Evolutionary conservation across 2,113 vertebrate genomes (phyloP).

Genomic region (Eonycteris spelaea): DNA sequence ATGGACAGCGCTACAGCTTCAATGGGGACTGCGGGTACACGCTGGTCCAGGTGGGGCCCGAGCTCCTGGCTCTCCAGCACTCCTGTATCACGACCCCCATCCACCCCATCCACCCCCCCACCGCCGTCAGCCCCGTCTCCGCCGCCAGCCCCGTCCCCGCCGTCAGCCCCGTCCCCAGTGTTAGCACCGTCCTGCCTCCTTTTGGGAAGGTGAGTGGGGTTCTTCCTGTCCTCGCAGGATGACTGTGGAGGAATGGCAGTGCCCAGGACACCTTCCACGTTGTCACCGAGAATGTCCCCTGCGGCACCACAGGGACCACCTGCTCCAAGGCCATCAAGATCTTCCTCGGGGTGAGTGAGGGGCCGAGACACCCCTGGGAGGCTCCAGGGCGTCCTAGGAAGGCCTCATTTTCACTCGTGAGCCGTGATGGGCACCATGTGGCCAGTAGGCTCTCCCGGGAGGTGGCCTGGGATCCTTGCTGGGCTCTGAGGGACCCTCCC

Average conservation of each 20-base stretch:
- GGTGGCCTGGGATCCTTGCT: not conserved
- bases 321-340: slow-evolving; percentile 96
- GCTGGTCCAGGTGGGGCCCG: slow-evolving; percentile 88
- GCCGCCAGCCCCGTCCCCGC: too few species aligned
- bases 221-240: slow-evolving; percentile 81
- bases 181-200: fast-evolving
- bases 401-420: fast-evolving
- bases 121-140: too few species aligned
- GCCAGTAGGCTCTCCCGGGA: fast-evolving
- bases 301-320: slow-evolving; percentile 92
- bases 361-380: not conserved
- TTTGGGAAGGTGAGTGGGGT: fast-evolving
- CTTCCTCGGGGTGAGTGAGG: slow-evolving; percentile 86
- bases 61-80: fast-evolving
- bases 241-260: slow-evolving; percentile 79
- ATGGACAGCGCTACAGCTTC: slow-evolving; percentile 93
- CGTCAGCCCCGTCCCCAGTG: too few species aligned
- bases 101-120: too few species aligned
- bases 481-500: not conserved
- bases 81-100: not conserved
- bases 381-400: not conserved
- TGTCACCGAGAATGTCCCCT: slow-evolving; percentile 93
- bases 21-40: slow-evolving; percentile 94
- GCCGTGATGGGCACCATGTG: too few species aligned
- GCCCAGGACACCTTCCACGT: slow-evolving; percentile 87